Evolutionary conservation across 2,888 invertebrate species (phyloP).

Genomic region (Dryomyza anilis): DNA sequence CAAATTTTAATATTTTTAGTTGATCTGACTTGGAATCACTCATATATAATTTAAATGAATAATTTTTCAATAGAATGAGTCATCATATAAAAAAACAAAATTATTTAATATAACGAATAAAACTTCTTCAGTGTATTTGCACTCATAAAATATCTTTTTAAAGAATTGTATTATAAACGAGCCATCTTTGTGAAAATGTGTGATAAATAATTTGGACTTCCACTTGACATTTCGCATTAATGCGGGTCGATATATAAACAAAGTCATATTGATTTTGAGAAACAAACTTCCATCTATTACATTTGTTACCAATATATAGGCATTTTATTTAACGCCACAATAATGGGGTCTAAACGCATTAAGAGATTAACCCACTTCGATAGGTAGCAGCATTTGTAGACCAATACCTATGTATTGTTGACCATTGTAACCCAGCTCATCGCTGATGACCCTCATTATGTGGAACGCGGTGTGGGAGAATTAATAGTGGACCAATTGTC

Average conservation of each 20-base stretch:
- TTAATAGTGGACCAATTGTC: neutral
- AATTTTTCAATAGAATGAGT: too few relatives aligned
- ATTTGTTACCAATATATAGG: neutral
- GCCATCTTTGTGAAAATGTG: too few relatives aligned
- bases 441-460: conserved; percentile 9
- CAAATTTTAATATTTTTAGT: too few relatives aligned
- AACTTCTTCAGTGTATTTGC: too few relatives aligned
- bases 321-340: neutral
- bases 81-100: too few relatives aligned
- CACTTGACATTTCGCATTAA: too few relatives aligned
- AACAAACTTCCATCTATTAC: neutral
- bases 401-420: neutral
- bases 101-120: too few relatives aligned
- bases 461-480: neutral
- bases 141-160: too few relatives aligned
- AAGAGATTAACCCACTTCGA: conserved; percentile 59
- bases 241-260: neutral
- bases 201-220: too few relatives aligned
- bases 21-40: too few relatives aligned
- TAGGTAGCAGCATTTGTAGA: conserved; percentile 31
- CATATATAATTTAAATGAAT: too few relatives aligned
- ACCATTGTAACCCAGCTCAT: neutral
- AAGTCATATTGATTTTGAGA: neutral
- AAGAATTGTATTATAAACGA: too few relatives aligned
- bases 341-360: conserved; percentile 54